Conservation (phyloP, 2,888 invertebrate species). For the Bruchidius siliquastri region DNA sequence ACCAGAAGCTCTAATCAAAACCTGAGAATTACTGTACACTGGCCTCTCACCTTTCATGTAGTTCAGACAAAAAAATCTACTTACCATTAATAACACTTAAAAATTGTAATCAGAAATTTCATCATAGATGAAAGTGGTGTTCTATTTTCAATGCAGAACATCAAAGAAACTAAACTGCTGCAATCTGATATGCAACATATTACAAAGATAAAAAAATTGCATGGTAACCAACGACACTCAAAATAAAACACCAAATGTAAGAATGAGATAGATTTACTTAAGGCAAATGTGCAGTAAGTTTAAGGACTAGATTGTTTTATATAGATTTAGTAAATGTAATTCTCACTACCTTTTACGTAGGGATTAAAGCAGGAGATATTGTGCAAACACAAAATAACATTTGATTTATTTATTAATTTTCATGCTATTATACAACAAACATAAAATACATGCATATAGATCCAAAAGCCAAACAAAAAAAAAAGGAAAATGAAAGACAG, state of each 20-base stretch:
- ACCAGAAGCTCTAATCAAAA: neutral
- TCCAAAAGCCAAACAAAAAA: neutral
- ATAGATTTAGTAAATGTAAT: neutral
- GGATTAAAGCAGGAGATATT: neutral
- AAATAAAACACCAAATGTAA: neutral
- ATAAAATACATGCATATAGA: neutral
- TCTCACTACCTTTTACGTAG: neutral
- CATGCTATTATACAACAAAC: neutral
- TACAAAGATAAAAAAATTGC: neutral
- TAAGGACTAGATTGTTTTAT: neutral
- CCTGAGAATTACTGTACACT: neutral
- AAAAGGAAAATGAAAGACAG: neutral
- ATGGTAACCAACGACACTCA: neutral
- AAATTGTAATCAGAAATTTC: neutral
- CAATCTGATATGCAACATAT: neutral
- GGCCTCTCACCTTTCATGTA: neutral
- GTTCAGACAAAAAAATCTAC: neutral
- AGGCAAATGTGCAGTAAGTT: neutral
- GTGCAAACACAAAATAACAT: neutral
- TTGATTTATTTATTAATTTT: neutral
- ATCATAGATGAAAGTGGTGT: neutral
- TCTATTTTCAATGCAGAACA: neutral
- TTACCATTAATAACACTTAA: neutral
- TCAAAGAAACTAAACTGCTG: neutral
- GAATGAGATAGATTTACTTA: neutral